Evolutionary conservation across 2,797 vertebrate genomes (phyloP).

Genomic region (Pangasius mekongensis): DNA sequence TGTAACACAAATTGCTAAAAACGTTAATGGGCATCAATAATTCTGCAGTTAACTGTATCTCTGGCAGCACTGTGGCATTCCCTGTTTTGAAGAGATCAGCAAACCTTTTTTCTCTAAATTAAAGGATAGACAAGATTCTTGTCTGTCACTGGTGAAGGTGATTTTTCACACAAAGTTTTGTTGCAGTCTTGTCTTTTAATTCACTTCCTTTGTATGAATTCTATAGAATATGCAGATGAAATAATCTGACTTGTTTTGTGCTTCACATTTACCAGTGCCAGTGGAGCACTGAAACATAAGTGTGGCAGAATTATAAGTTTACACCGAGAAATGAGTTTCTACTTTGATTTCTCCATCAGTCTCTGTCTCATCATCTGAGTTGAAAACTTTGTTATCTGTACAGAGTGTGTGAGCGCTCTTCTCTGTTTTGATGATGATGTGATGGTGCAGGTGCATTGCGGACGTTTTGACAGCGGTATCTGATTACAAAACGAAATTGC

Average conservation of each 20-base stretch:
- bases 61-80: background rate
- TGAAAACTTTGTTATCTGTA: background rate
- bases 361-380: background rate
- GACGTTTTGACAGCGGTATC: conserved; percentile 5
- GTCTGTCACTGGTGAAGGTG: background rate
- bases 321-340: background rate
- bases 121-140: background rate
- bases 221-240: background rate
- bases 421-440: conserved; percentile 3
- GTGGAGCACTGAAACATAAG: background rate
- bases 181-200: background rate
- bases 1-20: too few species aligned
- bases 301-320: background rate
- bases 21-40: background rate
- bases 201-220: background rate
- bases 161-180: background rate
- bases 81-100: background rate
- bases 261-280: background rate
- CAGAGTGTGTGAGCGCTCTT: background rate
- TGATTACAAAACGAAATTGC: background rate
- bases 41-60: background rate
- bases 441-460: background rate
- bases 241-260: background rate
- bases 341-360: background rate
- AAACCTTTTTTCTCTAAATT: background rate